Conservation (phyloP, 92 coral and sea anemone genomes). For the Desmophyllum pertusum region DNA sequence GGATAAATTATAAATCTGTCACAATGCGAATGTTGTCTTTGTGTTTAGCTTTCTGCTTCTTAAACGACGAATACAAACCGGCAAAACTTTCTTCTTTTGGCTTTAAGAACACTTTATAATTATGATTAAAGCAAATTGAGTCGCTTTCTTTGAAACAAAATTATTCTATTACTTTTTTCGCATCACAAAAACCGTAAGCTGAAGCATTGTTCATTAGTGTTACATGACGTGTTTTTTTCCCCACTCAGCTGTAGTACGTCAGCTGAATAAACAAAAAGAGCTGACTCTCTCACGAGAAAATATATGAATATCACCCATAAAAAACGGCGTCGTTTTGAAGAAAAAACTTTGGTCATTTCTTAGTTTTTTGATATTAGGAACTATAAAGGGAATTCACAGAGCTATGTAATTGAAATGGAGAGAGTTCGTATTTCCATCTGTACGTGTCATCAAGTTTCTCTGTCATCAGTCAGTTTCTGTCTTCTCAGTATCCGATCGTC, state of each 20-base stretch:
- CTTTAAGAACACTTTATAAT: background rate
- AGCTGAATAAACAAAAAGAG: conserved; percentile 11
- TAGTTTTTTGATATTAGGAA: too few relatives aligned
- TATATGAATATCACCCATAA: background rate
- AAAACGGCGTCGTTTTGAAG: background rate
- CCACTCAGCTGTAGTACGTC: background rate
- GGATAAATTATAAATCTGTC: background rate
- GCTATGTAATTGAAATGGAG: background rate
- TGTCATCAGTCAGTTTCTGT: background rate
- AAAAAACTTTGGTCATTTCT: background rate
- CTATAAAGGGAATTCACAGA: background rate
- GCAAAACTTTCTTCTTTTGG: background rate
- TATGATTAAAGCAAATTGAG: background rate
- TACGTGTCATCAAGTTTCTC: background rate
- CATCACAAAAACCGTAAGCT: background rate
- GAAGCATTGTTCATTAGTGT: background rate
- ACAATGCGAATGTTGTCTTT: background rate
- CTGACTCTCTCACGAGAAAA: conserved; percentile 3
- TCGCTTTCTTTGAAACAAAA: background rate
- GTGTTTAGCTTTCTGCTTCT: background rate
- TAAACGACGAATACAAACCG: background rate
- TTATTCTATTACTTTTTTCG: background rate
- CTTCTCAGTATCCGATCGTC: background rate
- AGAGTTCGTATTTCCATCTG: background rate
- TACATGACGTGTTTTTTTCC: background rate